These are phyloP conservation scores for Hypomesus transpacificus DNA, from an alignment of 2,113 vertebrate genomes.

Conservation along the genomic window DNA sequence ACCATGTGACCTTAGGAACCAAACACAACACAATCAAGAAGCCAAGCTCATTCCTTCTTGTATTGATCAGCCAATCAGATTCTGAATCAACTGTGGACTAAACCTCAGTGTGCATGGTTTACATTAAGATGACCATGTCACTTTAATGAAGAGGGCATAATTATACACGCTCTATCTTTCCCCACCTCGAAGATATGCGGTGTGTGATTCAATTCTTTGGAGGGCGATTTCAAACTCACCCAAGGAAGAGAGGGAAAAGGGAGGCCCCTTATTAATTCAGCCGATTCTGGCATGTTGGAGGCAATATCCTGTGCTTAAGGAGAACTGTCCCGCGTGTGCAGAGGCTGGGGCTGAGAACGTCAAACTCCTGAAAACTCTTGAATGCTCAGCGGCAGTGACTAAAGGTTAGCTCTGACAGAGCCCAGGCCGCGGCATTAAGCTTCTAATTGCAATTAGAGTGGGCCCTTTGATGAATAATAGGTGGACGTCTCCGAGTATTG, in stretches of 20 bases:
- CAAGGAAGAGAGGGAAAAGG: conserved; percentile 35
- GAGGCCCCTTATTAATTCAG: conserved; percentile 75
- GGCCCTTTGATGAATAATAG: conserved; percentile 50
- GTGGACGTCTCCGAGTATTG: conserved; percentile 40
- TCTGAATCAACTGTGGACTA: conserved; percentile 7
- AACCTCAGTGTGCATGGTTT: background rate
- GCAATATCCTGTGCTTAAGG: conserved; percentile 71
- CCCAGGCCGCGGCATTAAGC: conserved; percentile 53
- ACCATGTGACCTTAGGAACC: conserved; percentile 5
- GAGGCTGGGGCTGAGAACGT: conserved; percentile 59
- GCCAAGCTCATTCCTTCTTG: background rate
- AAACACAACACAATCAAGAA: conserved; percentile 2
- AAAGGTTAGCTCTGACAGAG: conserved; percentile 59
- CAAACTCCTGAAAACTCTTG: conserved; percentile 53
- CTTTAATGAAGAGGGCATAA: conserved; percentile 63
- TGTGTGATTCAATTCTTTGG: conserved; percentile 63
- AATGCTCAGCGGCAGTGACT: conserved; percentile 56
- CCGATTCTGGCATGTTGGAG: conserved; percentile 77
- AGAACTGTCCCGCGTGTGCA: conserved; percentile 55
- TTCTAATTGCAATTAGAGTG: conserved; percentile 56
- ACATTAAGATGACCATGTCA: conserved; percentile 63
- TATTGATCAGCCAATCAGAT: conserved; percentile 28
- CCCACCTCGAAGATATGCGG: conserved; percentile 42
- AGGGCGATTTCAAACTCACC: conserved; percentile 60
- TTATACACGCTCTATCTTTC: conserved; percentile 52